Percentiles rank a stretch among this genome's conserved stretches.
Conservation (phyloP, 2,797 vertebrate species). For the Brotula barbata region DNA sequence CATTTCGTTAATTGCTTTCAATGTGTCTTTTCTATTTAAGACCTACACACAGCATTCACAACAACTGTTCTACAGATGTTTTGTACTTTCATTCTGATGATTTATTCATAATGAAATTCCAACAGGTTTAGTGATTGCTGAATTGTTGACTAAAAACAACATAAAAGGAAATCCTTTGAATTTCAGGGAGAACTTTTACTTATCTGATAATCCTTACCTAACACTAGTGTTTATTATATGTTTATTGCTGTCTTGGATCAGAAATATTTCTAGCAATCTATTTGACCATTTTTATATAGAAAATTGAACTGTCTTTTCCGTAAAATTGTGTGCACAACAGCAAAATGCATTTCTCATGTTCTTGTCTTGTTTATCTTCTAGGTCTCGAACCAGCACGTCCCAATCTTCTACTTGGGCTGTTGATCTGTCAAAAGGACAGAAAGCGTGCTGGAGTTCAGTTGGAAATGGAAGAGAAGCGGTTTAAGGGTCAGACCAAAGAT, state of each 20-base stretch:
- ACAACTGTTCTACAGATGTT: not conserved
- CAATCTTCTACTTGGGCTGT: slow-evolving; percentile 92
- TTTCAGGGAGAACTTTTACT: not conserved
- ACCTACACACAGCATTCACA: too few species aligned
- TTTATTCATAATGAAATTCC: not conserved
- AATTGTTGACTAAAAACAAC: not conserved
- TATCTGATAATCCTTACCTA: not conserved
- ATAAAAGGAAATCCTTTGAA: not conserved
- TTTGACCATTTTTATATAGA: not conserved
- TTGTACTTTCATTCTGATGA: not conserved
- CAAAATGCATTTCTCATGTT: slow-evolving; percentile 21
- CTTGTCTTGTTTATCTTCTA: slow-evolving; percentile 61
- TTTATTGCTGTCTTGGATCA: not conserved
- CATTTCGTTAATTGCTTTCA: not conserved
- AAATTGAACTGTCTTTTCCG: not conserved
- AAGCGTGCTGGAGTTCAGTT: slow-evolving; percentile 77
- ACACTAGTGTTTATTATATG: not conserved
- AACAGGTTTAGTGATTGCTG: not conserved
- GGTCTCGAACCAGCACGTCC: slow-evolving; percentile 96
- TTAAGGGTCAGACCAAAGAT: slow-evolving; percentile 82
- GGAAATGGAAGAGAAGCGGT: slow-evolving; percentile 88
- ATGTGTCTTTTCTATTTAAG: not conserved
- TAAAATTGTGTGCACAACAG: slow-evolving; percentile 7
- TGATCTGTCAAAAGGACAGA: slow-evolving; percentile 95
- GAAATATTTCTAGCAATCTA: not conserved